phyloP scores from a whole-genome alignment of 2,113 vertebrate genomes.

The Emydura subglobosa region DNA sequence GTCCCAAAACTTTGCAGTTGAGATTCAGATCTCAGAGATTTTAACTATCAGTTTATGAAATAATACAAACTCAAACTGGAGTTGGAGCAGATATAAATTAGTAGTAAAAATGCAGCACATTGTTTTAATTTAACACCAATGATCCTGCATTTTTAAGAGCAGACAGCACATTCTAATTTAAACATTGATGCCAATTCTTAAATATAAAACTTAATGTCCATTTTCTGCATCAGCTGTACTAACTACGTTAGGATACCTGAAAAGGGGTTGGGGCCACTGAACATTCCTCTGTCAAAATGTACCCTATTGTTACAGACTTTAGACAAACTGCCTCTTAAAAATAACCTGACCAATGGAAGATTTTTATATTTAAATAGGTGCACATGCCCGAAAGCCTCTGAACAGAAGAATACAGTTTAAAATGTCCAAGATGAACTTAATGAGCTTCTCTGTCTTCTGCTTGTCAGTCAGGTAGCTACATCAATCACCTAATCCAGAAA shows the following conservation, averaged over 20 bases:
- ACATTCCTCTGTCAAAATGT: conserved; percentile 19
- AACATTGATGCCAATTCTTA: conserved; percentile 64
- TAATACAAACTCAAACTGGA: conserved; percentile 80
- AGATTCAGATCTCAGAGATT: conserved; percentile 82
- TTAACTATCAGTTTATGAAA: conserved; percentile 83
- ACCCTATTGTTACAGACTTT: background rate
- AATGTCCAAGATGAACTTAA: background rate
- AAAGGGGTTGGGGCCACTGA: background rate
- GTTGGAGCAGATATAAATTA: conserved; percentile 74
- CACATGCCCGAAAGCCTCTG: background rate
- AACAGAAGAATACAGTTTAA: background rate
- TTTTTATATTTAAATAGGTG: background rate
- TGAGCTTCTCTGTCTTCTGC: background rate
- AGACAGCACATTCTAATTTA: conserved; percentile 65
- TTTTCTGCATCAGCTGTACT: conserved; percentile 50
- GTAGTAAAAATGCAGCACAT: conserved; percentile 51
- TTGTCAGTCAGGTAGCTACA: background rate
- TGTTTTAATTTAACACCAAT: conserved; percentile 63
- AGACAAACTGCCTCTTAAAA: background rate
- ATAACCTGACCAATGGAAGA: background rate
- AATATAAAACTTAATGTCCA: conserved; percentile 62
- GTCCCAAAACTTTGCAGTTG: conserved; percentile 80
- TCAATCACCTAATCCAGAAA: background rate
- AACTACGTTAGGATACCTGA: conserved; percentile 17
- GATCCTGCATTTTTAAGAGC: conserved; percentile 30